Evolutionary conservation across 2,797 vertebrate genomes (phyloP).

Genomic region (Selene dorsalis): DNA sequence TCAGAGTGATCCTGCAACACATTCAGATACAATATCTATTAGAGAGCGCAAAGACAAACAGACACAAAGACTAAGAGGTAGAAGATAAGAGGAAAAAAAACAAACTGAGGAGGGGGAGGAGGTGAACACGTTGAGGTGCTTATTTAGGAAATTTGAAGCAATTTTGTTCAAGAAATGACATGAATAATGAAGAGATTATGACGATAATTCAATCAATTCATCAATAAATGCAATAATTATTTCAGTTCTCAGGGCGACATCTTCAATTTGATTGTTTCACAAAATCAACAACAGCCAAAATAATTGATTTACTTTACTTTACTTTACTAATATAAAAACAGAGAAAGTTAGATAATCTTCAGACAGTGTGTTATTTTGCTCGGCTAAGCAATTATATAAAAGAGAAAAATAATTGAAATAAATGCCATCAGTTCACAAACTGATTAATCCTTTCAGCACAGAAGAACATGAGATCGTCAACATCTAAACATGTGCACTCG

Average conservation of each 20-base stretch:
- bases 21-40: conserved; percentile 54
- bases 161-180: too few species aligned
- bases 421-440: background rate
- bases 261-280: background rate
- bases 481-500: background rate
- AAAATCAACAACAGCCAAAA: background rate
- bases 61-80: conserved; percentile 25
- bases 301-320: background rate
- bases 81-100: background rate
- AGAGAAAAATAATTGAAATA: too few species aligned
- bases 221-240: background rate
- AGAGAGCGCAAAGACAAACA: conserved; percentile 18
- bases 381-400: too few species aligned
- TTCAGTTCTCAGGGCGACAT: background rate
- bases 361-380: too few species aligned
- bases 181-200: too few species aligned
- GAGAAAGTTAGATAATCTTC: too few species aligned
- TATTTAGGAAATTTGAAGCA: background rate
- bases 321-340: background rate
- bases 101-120: background rate
- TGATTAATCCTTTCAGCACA: too few species aligned
- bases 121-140: background rate
- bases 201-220: too few species aligned
- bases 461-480: background rate
- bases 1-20: conserved; percentile 92